Conservation (phyloP, 2,113 vertebrate genomes). For the Motacilla alba region DNA sequence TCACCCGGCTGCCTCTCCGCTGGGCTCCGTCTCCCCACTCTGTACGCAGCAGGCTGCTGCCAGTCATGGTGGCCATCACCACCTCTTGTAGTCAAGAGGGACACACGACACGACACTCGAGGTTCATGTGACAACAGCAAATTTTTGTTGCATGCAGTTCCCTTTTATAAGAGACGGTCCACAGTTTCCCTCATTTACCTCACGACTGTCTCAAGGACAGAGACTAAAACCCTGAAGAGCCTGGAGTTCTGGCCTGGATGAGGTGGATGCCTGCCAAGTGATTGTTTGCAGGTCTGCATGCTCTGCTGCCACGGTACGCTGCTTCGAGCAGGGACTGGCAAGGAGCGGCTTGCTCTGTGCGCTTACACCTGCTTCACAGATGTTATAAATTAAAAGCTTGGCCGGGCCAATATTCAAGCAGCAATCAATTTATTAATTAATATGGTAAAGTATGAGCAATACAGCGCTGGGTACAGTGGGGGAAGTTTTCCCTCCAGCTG, state of each 20-base stretch:
- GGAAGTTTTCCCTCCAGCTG: too few species aligned
- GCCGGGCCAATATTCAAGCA: too few species aligned
- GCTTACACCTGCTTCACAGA: too few species aligned
- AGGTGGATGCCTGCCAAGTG: not conserved
- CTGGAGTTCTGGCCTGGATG: not conserved
- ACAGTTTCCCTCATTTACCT: too few species aligned
- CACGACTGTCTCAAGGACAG: too few species aligned
- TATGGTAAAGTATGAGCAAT: too few species aligned
- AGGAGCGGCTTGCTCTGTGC: not conserved
- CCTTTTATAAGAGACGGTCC: too few species aligned
- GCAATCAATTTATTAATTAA: too few species aligned
- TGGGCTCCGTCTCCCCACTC: not conserved
- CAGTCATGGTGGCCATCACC: fast-evolving
- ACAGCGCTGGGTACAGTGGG: too few species aligned
- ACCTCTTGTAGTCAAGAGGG: not conserved
- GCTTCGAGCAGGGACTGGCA: not conserved
- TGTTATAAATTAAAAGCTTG: too few species aligned
- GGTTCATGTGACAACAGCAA: not conserved
- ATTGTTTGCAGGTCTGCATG: not conserved
- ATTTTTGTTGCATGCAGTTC: not conserved
- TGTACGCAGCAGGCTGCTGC: not conserved
- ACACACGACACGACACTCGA: not conserved
- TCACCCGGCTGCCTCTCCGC: not conserved
- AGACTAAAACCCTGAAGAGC: too few species aligned
- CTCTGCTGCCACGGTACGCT: not conserved